These are phyloP conservation scores for Cerastoderma edule DNA, from an alignment of 2,888 invertebrate species.

Conservation along the genomic window DNA sequence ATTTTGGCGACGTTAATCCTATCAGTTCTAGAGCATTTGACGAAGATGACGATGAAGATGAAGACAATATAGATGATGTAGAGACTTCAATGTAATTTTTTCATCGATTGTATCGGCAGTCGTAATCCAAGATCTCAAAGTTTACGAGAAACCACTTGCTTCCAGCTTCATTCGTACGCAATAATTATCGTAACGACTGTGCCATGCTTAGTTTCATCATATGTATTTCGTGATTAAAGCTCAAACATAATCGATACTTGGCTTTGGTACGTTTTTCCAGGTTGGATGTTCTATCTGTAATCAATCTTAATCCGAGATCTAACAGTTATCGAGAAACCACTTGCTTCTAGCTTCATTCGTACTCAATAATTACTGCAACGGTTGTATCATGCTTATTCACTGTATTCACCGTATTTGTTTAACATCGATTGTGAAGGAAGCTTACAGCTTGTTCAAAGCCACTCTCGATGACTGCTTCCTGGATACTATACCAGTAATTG, in stretches of 20 bases:
- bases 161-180: neutral
- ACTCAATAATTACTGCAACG: no score
- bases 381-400: no score
- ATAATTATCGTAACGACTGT: no score
- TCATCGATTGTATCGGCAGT: neutral
- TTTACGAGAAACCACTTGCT: neutral
- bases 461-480: no score
- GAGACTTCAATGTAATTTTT: slow-evolving; percentile 14
- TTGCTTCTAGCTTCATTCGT: neutral
- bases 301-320: neutral
- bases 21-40: slow-evolving; percentile 81
- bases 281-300: no score
- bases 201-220: neutral
- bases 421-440: no score
- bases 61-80: slow-evolving; percentile 27
- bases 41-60: slow-evolving; percentile 82
- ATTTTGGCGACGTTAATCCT: slow-evolving; percentile 82
- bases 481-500: no score
- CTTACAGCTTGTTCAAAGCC: no score
- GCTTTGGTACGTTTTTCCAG: no score
- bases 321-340: neutral
- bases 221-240: neutral
- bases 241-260: neutral
- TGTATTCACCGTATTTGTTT: no score
- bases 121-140: neutral